Percentiles rank a stretch among this genome's conserved stretches.
Evolutionary conservation across 1,140 invertebrate species (phyloP).

Genomic region (Eurosta solidaginis): DNA sequence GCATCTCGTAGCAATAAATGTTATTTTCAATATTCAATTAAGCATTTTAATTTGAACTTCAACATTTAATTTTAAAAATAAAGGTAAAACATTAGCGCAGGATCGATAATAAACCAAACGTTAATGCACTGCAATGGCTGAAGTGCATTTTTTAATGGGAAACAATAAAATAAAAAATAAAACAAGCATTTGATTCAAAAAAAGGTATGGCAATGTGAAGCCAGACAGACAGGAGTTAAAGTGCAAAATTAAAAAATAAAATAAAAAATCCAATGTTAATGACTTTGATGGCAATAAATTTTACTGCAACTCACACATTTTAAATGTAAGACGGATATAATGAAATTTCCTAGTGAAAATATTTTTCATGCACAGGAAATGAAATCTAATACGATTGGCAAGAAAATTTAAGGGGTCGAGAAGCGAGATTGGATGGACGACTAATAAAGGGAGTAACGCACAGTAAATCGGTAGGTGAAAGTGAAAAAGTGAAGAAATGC

Average conservation of each 20-base stretch:
- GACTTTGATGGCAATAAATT: slow-evolving; percentile 26
- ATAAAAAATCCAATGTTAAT: neutral
- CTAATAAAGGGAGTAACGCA: no score
- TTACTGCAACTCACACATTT: neutral
- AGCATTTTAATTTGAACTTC: neutral
- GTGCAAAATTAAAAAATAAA: neutral
- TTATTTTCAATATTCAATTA: neutral
- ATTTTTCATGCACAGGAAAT: neutral
- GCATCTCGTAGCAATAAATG: neutral
- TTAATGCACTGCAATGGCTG: neutral
- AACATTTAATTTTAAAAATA: neutral
- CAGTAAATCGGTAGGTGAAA: no score
- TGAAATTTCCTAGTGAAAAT: slow-evolving; percentile 18
- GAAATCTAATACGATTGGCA: neutral
- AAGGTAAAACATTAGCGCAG: neutral
- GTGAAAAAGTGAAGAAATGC: neutral
- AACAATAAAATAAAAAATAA: neutral
- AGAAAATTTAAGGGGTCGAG: no score
- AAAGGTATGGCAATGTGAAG: neutral
- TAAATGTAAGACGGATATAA: neutral
- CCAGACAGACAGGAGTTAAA: neutral
- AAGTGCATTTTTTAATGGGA: neutral
- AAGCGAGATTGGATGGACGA: no score
- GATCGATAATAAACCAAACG: neutral
- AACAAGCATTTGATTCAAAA: no score